Evolutionary conservation across 2,113 vertebrate species (phyloP).

Genomic region (Dolichotis patagonum): DNA sequence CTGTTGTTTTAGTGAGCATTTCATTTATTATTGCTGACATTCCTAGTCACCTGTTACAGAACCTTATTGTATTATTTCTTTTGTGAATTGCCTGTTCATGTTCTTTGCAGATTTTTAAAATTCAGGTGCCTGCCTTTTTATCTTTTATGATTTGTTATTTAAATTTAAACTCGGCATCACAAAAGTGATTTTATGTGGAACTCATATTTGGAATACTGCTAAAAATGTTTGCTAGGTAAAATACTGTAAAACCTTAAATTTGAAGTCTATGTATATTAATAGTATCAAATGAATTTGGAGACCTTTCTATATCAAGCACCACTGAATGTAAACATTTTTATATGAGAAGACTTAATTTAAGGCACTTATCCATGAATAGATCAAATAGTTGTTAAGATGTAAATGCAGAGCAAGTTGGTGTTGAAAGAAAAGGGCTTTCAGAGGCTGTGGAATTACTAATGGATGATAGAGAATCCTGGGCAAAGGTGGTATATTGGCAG

Average conservation of each 20-base stretch:
- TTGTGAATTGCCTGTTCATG: constrained; percentile 54
- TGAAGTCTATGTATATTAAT: neutral
- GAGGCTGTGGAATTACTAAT: constrained; percentile 16
- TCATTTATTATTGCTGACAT: neutral
- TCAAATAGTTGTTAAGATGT: constrained; percentile 40
- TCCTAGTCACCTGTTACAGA: neutral
- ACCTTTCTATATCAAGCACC: neutral
- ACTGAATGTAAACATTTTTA: neutral
- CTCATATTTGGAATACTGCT: neutral
- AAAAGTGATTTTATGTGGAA: neutral
- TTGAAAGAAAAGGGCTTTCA: constrained; percentile 4
- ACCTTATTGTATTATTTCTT: constrained; percentile 24
- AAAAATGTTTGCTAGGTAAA: constrained; percentile 6
- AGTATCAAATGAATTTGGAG: neutral
- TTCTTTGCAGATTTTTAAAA: constrained; percentile 41
- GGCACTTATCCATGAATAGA: neutral
- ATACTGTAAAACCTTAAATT: constrained; percentile 1
- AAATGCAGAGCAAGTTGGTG: constrained; percentile 8
- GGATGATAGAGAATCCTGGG: constrained; percentile 12
- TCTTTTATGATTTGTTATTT: constrained; percentile 5
- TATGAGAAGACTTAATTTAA: neutral
- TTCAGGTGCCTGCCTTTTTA: neutral
- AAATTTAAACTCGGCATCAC: neutral
- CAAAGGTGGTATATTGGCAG: constrained; percentile 13
- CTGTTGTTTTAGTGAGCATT: neutral